Base-by-base conservation (phyloP, 2,113 vertebrate genomes). In the Mirza zaza region DNA sequence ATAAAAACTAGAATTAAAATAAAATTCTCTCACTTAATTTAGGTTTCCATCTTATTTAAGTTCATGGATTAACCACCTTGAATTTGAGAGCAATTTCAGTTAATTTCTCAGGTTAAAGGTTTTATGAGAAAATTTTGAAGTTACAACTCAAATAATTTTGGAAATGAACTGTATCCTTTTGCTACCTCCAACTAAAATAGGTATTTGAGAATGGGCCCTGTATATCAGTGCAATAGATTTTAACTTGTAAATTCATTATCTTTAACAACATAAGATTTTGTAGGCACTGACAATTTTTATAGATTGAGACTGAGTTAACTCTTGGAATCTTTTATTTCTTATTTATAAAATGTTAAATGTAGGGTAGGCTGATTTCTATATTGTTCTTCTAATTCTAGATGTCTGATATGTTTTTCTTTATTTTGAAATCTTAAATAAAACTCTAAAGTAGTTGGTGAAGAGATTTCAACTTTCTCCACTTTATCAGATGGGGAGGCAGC, bases 61-160 rank as follows among this genome's bases (percentile, higher is more conserved):
- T 87, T 71, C 27, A 82, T 79, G 8, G 17, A 55, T 68, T 92
- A 92, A 36, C 10, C 34, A 63, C 68, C 29, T 75, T 36, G 59
- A 89, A 90, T 96, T 95, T 94, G 70, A 88, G 55, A 82, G 34
- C 14, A 77, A 6, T 59, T 93, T 87, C 73, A 17, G 6, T 55
- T 96, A 82, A 91, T 93, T 91, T 52, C 17, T 50, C 77, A 90
- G 9, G 25, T 89, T 71, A 89, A 87, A 96, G 13, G 2, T 87
- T 96, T 96, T 77, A 77, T 91, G 79, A 75, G 48, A 83, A 89
- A 83, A 5, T 65, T 75, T 86, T 63, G 12, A 96, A 83, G 20
- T 87, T 92, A 87, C 6, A 90, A 13, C 25, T 95, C 29, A 95
- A 95, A 68, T 84, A 95, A 93, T 34, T 79, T 89, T 59, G 57